Conservation (phyloP, 37 sponge, comb jelly and placozoan species). For the Mnemiopsis leidyi region DNA sequence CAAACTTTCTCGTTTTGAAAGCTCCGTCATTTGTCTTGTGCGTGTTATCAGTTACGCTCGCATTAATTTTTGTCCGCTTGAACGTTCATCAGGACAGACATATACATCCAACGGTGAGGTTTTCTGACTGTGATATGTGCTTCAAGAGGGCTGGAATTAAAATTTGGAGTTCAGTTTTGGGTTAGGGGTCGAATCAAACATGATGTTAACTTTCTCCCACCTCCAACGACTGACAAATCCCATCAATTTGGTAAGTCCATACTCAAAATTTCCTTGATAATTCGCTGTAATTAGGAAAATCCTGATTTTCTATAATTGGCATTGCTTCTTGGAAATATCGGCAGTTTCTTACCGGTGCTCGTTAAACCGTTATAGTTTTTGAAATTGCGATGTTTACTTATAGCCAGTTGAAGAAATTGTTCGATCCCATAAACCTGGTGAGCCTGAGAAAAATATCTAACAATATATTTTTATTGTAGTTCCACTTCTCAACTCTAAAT, state of each 20-base stretch:
- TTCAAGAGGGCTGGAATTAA: neutral
- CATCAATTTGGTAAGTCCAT: slow-evolving; percentile 16
- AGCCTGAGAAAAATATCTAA: no score
- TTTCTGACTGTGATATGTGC: no score
- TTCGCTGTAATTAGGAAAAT: neutral
- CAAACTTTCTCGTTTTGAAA: neutral
- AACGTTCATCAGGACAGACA: no score
- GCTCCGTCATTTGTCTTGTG: neutral
- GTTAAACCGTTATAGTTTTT: no score
- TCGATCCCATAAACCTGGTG: neutral
- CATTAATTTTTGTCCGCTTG: neutral
- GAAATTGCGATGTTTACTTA: slow-evolving; percentile 4
- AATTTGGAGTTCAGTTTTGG: neutral
- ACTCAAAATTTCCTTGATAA: neutral
- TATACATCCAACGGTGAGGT: no score
- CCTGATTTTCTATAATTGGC: neutral
- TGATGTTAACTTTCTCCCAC: neutral
- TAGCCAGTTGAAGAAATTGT: neutral
- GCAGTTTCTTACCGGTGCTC: no score
- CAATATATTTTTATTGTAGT: no score
- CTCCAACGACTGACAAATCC: slow-evolving; percentile 21
- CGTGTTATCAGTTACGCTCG: neutral
- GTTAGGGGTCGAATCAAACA: neutral
- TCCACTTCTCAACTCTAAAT: no score
- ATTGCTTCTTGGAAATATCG: no score